phyloP scores from a whole-genome alignment of 2,113 vertebrate genomes.

The Gracilinanus agilis region DNA sequence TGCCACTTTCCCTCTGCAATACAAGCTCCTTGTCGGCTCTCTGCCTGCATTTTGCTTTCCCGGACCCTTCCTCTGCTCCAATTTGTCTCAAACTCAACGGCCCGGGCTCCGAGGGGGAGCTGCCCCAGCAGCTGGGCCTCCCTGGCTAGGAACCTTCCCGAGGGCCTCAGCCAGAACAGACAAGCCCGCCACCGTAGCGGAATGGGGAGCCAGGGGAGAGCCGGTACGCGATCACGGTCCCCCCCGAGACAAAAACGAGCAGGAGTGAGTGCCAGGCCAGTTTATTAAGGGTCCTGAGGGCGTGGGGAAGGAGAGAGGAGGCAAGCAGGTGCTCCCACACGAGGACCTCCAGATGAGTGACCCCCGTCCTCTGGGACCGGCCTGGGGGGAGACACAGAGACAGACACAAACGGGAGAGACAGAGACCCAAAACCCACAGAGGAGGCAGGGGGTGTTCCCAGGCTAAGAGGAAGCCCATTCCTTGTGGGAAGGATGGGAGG shows the following conservation, averaged over 20 bases:
- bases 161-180: background rate
- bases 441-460: background rate
- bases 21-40: background rate
- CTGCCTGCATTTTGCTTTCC: no score
- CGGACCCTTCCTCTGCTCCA: no score
- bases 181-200: no score
- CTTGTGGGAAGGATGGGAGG: background rate
- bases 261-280: background rate
- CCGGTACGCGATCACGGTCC: no score
- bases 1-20: background rate
- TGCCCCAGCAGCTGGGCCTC: no score
- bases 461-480: background rate
- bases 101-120: no score
- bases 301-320: conserved; percentile 28
- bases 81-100: no score
- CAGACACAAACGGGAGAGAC: conserved; percentile 41
- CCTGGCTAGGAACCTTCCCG: background rate
- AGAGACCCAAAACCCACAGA: conserved; percentile 30
- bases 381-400: conserved; percentile 42
- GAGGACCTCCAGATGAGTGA: background rate
- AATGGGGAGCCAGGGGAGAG: no score
- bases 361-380: conserved; percentile 20
- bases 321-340: background rate
- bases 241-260: conserved; percentile 27
- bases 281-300: conserved; percentile 75